Evolutionary conservation across 2,113 vertebrate genomes (phyloP), one percentile per base, ranked within the genome.

Genomic region (Apteryx mantelli): DNA sequence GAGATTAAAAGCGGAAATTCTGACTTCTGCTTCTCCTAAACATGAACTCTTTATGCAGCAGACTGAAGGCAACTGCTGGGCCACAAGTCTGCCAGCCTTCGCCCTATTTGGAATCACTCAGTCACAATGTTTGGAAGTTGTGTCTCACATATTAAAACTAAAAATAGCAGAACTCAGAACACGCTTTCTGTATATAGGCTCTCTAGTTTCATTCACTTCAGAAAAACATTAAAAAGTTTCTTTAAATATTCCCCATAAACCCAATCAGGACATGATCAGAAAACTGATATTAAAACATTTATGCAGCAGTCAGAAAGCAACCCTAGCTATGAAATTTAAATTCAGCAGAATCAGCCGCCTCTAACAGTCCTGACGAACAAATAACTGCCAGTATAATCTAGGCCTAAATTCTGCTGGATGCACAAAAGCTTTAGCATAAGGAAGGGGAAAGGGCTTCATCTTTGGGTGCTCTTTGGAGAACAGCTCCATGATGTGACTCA

Each of bases 401-500:
- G 46, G 48, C 38, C 28, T 82, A 78, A 46, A 48, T 88, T 93
- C 74, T 91, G 36, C 84, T 88, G 79, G 60, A 82, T 53, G 48
- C 32, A 74, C 21, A 92, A 91, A 93, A 93, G 53, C 40, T 26
- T 80, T 83, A 86, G 42, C 26, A 87, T 50, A 93, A 55, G 68
- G 70, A 93, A 81, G 68, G 44, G 48, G 87, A 93, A 88, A 91
- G 50, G 21, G 89, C 66, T 89, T 89, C 28, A 91, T 89, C 55
- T 74, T 86, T 66, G 71, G 61, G 82, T 93, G 21, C 61, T 95
- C 71, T 71, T 53, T 83, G 32, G 89, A 77, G 68, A 91, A 38
- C 26, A 94, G 64, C 79, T 94, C 79, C 86, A 68, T 48, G 65
- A 85, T 82, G 36, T 92, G 94, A 96, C 91, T 91, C 96, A 96